phyloP scores from a whole-genome alignment of 1,140 invertebrate species.

The Steinernema khuongi region DNA sequence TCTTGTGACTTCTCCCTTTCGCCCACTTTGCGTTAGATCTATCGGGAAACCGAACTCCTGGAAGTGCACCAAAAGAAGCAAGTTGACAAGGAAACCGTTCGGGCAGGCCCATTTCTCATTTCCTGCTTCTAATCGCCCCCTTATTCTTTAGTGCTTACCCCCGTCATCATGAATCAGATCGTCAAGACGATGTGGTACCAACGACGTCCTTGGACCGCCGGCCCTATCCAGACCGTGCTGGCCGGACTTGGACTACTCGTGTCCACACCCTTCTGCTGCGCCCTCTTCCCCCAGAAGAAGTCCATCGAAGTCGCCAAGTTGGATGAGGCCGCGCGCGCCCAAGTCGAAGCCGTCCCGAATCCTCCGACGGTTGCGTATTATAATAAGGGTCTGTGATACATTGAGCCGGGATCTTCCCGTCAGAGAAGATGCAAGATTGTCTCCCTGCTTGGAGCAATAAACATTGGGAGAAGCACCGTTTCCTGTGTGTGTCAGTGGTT shows the following conservation, averaged over 20 bases:
- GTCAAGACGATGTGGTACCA: slow-evolving; percentile 41
- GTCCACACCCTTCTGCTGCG: slow-evolving; percentile 55
- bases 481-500: too few species aligned
- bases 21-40: too few species aligned
- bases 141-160: slow-evolving; percentile 40
- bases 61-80: too few species aligned
- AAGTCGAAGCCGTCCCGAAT: slow-evolving; percentile 10
- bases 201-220: slow-evolving; percentile 23
- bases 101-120: too few species aligned
- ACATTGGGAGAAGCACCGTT: too few species aligned
- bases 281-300: slow-evolving; percentile 49
- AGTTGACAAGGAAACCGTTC: too few species aligned
- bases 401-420: neutral
- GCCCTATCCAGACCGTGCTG: slow-evolving; percentile 38
- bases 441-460: too few species aligned
- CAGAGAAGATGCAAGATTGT: too few species aligned
- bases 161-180: slow-evolving; percentile 45
- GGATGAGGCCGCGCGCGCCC: slow-evolving; percentile 10
- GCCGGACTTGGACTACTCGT: slow-evolving; percentile 39
- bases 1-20: too few species aligned
- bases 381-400: slow-evolving; percentile 30
- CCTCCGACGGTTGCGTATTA: slow-evolving; percentile 28
- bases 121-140: neutral
- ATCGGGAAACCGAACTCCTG: too few species aligned
- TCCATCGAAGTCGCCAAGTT: slow-evolving; percentile 15